Evolutionary conservation across 2,888 invertebrate genomes (phyloP).

Genomic region (Patella caerulea): DNA sequence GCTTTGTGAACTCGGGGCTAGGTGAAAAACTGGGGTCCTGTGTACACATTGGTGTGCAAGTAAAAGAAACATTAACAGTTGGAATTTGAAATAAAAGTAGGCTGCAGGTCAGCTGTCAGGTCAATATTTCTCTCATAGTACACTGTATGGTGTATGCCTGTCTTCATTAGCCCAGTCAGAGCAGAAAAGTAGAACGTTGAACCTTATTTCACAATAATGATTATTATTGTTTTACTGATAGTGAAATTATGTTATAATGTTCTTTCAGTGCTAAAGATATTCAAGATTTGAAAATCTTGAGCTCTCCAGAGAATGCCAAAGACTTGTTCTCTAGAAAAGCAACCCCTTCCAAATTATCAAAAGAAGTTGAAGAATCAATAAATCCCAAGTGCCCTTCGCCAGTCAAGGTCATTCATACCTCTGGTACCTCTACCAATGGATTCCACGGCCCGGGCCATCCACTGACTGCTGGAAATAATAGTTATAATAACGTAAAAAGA

Average conservation of each 20-base stretch:
- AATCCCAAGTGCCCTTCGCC: slow-evolving; percentile 52
- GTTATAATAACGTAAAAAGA: slow-evolving; percentile 18
- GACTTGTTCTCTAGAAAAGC: slow-evolving; percentile 50
- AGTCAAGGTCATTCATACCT: slow-evolving; percentile 52
- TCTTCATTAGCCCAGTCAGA: no score
- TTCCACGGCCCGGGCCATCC: slow-evolving; percentile 11
- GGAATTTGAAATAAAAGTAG: background rate
- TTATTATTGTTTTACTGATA: background rate
- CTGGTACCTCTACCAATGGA: slow-evolving; percentile 21
- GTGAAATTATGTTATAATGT: slow-evolving; percentile 41
- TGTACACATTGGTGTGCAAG: no score
- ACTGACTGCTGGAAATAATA: slow-evolving; percentile 1
- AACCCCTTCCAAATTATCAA: slow-evolving; percentile 62
- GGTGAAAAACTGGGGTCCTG: no score
- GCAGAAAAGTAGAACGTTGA: background rate
- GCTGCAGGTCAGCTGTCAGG: no score
- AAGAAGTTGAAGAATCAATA: slow-evolving; percentile 53
- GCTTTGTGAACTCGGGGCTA: no score
- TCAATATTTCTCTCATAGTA: background rate
- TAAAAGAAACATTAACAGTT: background rate
- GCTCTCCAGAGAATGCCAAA: slow-evolving; percentile 72
- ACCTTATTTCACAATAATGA: background rate
- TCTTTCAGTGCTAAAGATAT: slow-evolving; percentile 80
- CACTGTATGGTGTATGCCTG: background rate
- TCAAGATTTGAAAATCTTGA: slow-evolving; percentile 82